Conservation (phyloP, 92 coral and sea anemone species). For the Epizoanthus illoricatus region DNA sequence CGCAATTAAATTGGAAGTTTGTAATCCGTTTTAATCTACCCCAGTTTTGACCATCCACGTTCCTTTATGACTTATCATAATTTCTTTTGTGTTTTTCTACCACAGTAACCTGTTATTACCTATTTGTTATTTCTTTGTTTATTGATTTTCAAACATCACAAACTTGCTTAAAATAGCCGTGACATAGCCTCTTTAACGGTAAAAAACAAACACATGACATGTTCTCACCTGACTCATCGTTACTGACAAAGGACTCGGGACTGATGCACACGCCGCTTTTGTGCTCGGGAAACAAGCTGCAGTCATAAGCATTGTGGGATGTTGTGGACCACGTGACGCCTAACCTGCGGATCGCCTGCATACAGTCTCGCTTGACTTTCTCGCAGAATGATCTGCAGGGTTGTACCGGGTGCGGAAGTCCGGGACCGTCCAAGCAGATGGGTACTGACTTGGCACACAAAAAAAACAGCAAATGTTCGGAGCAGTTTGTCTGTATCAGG, state of each 20-base stretch:
- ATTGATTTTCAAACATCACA: too few species aligned
- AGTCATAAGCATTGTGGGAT: conserved; percentile 40
- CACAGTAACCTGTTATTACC: too few species aligned
- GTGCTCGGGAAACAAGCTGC: conserved; percentile 67
- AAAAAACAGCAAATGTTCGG: conserved; percentile 68
- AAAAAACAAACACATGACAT: background rate
- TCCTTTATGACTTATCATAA: too few species aligned
- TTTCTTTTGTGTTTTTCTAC: too few species aligned
- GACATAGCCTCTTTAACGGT: too few species aligned
- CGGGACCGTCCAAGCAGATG: conserved; percentile 55
- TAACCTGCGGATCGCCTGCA: conserved; percentile 44
- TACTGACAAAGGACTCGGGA: conserved; percentile 57
- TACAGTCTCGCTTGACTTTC: conserved; percentile 71
- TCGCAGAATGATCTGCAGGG: conserved; percentile 85
- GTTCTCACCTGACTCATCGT: conserved; percentile 33
- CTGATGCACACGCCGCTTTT: conserved; percentile 71
- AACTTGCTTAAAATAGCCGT: too few species aligned
- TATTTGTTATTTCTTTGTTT: too few species aligned
- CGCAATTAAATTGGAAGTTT: too few species aligned
- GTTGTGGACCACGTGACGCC: conserved; percentile 55
- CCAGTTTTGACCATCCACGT: too few species aligned
- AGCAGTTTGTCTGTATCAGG: conserved; percentile 72
- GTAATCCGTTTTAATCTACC: too few species aligned
- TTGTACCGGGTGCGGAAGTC: conserved; percentile 53
- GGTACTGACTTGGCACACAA: conserved; percentile 80